These are phyloP conservation scores for Bradypodion ventrale DNA, from an alignment of 2,797 vertebrate species.

Conservation along the genomic window DNA sequence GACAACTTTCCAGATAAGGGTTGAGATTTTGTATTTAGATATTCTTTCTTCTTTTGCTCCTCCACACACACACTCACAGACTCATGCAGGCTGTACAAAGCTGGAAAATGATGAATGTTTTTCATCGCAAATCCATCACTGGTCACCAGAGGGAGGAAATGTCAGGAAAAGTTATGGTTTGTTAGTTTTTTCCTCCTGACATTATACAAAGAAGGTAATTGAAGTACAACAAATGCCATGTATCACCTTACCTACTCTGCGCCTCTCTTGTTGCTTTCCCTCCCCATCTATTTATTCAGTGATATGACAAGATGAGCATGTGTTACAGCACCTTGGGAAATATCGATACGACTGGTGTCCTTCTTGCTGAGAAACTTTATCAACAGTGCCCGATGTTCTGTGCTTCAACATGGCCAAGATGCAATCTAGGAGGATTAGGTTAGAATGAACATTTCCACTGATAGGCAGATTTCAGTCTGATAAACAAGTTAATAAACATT, in stretches of 20 bases:
- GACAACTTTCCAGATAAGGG: constrained; percentile 70
- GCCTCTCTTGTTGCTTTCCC: constrained; percentile 13
- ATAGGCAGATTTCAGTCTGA: neutral
- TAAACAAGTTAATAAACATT: neutral
- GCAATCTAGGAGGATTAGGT: neutral
- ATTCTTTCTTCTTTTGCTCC: neutral
- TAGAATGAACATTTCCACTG: neutral
- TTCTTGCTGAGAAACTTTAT: constrained; percentile 61
- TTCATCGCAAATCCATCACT: constrained; percentile 89
- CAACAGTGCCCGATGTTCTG: constrained; percentile 43
- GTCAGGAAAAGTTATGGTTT: constrained; percentile 91
- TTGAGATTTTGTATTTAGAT: constrained; percentile 77
- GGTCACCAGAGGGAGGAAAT: constrained; percentile 88
- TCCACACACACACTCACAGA: constrained; percentile 13
- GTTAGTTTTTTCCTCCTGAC: constrained; percentile 93
- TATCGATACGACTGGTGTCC: constrained; percentile 67
- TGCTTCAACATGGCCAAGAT: neutral
- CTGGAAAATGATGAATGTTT: constrained; percentile 88
- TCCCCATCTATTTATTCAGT: constrained; percentile 81
- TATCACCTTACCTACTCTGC: constrained; percentile 74
- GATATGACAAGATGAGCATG: constrained; percentile 85
- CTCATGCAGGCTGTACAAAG: constrained; percentile 79
- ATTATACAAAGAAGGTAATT: constrained; percentile 88
- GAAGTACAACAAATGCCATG: constrained; percentile 88
- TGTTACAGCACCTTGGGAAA: constrained; percentile 71